Conservation (phyloP, 1,140 invertebrate species). For the Triops longicaudatus region DNA sequence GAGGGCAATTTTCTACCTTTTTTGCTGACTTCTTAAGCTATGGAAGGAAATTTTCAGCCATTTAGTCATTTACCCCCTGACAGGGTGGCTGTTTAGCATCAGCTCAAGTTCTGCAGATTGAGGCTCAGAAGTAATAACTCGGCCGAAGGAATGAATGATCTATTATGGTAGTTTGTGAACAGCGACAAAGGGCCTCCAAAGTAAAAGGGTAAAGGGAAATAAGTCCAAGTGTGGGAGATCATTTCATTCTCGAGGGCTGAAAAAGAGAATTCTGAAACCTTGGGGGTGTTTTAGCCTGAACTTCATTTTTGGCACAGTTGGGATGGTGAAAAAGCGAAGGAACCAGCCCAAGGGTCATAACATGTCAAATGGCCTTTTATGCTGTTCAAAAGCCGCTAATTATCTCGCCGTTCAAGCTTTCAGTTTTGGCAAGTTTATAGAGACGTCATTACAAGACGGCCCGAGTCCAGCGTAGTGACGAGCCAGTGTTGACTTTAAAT, state of each 20-base stretch:
- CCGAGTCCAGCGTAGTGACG: background rate
- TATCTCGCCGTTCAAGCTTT: background rate
- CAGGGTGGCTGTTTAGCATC: background rate
- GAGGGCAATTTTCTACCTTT: background rate
- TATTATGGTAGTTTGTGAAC: background rate
- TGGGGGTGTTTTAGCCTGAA: background rate
- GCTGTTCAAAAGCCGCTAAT: background rate
- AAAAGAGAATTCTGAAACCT: background rate
- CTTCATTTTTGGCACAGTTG: background rate
- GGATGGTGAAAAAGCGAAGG: background rate
- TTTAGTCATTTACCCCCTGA: background rate
- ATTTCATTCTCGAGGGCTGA: background rate
- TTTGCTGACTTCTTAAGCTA: background rate
- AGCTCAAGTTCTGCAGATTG: background rate
- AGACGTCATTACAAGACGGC: background rate
- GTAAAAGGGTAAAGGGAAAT: background rate
- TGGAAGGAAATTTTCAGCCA: background rate
- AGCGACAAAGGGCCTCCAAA: background rate
- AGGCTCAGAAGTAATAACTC: background rate
- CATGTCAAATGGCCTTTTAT: background rate
- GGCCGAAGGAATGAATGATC: background rate
- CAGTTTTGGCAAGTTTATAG: background rate
- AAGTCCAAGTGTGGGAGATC: background rate
- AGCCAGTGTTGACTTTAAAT: constrained; percentile 6
- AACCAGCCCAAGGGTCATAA: background rate